These are phyloP conservation scores for Drosophila chauvacae DNA, from an alignment of 1,140 invertebrate species.

Conservation along the genomic window DNA sequence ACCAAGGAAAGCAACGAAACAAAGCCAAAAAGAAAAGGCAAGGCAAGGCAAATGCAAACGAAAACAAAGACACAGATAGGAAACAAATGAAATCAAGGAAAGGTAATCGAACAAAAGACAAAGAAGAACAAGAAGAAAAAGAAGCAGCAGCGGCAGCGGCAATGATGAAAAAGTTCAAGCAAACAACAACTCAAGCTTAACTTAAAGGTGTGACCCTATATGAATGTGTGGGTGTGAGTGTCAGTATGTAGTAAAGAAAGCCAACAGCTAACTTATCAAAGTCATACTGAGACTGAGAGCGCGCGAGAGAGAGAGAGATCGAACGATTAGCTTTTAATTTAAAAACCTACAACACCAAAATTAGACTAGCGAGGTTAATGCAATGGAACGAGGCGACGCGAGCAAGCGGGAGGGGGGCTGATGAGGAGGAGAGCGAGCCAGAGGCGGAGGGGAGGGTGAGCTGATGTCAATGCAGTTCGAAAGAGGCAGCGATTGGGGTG, in stretches of 20 bases:
- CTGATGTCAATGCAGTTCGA: constrained; percentile 37
- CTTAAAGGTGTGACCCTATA: constrained; percentile 46
- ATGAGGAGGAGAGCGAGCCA: constrained; percentile 20
- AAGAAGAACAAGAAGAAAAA: constrained; percentile 21
- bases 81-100: constrained; percentile 52
- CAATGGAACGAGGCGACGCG: constrained; percentile 38
- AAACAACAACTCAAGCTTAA: constrained; percentile 59
- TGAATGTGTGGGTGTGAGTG: constrained; percentile 15
- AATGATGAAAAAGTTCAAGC: constrained; percentile 57
- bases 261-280: constrained; percentile 44
- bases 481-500: constrained; percentile 20
- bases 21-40: constrained; percentile 6
- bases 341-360: constrained; percentile 73
- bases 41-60: constrained; percentile 11
- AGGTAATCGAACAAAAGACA: constrained; percentile 24
- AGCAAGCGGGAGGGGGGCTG: constrained; percentile 15
- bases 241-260: background rate
- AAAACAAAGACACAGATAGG: constrained; percentile 14
- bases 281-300: constrained; percentile 26
- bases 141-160: constrained; percentile 18
- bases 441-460: constrained; percentile 10
- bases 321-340: constrained; percentile 66
- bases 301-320: constrained; percentile 24
- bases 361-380: constrained; percentile 51
- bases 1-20: constrained; percentile 42